Evolutionary conservation across 1,140 invertebrate genomes (phyloP).

Genomic region (Musca domestica): DNA sequence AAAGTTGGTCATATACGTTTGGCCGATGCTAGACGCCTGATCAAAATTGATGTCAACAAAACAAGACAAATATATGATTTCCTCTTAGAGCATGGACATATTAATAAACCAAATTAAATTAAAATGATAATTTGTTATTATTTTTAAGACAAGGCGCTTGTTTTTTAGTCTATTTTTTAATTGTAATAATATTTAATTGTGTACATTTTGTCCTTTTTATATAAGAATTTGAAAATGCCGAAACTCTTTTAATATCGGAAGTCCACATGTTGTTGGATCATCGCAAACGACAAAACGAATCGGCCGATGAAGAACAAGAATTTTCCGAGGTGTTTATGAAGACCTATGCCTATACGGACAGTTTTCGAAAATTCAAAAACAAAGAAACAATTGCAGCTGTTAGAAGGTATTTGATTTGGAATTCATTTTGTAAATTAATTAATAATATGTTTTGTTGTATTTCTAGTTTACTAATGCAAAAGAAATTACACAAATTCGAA

Average conservation of each 20-base stretch:
- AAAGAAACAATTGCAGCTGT: constrained; percentile 96
- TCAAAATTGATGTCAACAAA: constrained; percentile 94
- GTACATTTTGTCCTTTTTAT: constrained; percentile 33
- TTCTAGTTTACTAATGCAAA: constrained; percentile 86
- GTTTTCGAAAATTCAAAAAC: constrained; percentile 97
- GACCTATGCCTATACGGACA: constrained; percentile 92
- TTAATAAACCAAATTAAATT: constrained; percentile 57
- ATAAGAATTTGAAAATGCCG: constrained; percentile 97
- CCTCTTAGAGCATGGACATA: constrained; percentile 69
- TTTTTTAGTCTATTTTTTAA: background rate
- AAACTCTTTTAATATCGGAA: constrained; percentile 96
- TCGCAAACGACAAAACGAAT: constrained; percentile 96
- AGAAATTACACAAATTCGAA: constrained; percentile 98
- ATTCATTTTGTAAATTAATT: no score
- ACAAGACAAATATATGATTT: constrained; percentile 87
- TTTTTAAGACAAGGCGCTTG: constrained; percentile 1
- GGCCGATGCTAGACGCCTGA: constrained; percentile 73
- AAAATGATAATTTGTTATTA: constrained; percentile 15
- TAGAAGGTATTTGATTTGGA: constrained; percentile 63
- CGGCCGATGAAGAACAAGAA: constrained; percentile 96
- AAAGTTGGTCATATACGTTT: constrained; percentile 70
- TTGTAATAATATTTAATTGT: constrained; percentile 1
- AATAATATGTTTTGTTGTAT: constrained; percentile 1
- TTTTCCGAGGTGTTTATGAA: constrained; percentile 99
- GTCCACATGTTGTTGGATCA: constrained; percentile 97